Percentiles rank a stretch among this genome's conserved stretches.
These are phyloP conservation scores for Drosophila ananassae DNA, from an alignment of 1,140 invertebrate genomes.

Conservation along the genomic window DNA sequence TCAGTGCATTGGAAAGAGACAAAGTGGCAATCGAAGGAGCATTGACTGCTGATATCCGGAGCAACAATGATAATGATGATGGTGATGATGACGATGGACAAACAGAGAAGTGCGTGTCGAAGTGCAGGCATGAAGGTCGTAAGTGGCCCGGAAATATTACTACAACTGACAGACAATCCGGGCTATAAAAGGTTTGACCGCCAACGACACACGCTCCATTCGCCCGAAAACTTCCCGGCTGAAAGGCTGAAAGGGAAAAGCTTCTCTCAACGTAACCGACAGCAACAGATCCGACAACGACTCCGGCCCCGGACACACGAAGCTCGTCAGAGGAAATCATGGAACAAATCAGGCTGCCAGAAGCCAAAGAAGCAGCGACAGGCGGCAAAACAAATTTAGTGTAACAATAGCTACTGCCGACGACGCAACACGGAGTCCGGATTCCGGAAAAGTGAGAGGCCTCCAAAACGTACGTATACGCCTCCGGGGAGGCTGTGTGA, in stretches of 20 bases:
- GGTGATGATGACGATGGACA: slow-evolving; percentile 41
- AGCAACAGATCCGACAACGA: slow-evolving; percentile 13
- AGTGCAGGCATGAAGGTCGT: slow-evolving; percentile 57
- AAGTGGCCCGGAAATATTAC: slow-evolving; percentile 45
- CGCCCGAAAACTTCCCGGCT: slow-evolving; percentile 45
- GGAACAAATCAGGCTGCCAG: slow-evolving; percentile 43
- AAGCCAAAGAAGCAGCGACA: slow-evolving; percentile 53
- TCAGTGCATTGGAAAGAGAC: slow-evolving; percentile 37
- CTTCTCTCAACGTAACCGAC: slow-evolving; percentile 22
- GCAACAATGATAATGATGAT: slow-evolving; percentile 17
- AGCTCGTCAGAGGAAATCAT: slow-evolving; percentile 57
- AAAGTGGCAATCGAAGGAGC: slow-evolving; percentile 39
- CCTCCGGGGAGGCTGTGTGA: slow-evolving; percentile 24
- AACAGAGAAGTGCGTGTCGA: slow-evolving; percentile 52
- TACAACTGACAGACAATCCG: slow-evolving; percentile 21
- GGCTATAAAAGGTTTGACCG: slow-evolving; percentile 69
- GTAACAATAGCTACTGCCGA: slow-evolving; percentile 68
- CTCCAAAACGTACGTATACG: slow-evolving; percentile 30
- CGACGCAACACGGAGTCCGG: slow-evolving; percentile 45
- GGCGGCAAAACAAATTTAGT: slow-evolving; percentile 64
- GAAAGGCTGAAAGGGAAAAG: slow-evolving; percentile 47
- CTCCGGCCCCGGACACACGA: slow-evolving; percentile 34
- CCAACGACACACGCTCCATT: slow-evolving; percentile 57
- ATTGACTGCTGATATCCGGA: slow-evolving; percentile 38
- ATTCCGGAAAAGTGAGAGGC: slow-evolving; percentile 14